phyloP scores from a whole-genome alignment of 2,888 invertebrate genomes.

The Chloroclystis v-ata region DNA sequence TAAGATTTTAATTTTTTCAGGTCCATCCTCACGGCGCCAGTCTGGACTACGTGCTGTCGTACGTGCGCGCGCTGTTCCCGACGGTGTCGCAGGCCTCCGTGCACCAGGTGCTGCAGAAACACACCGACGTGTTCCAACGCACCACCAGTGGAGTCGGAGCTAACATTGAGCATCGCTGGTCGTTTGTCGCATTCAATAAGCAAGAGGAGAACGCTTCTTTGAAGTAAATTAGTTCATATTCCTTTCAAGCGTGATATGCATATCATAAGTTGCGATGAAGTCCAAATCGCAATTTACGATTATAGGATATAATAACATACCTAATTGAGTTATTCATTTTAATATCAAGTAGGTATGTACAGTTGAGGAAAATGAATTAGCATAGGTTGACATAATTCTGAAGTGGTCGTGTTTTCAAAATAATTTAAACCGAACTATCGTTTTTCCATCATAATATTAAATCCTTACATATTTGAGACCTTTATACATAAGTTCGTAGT shows the following conservation, averaged over 20 bases:
- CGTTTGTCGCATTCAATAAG: conserved; percentile 83
- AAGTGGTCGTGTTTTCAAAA: too few species aligned
- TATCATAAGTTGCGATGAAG: conserved; percentile 33
- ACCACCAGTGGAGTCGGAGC: conserved; percentile 89
- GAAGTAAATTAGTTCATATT: conserved; percentile 11
- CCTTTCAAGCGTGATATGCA: conserved; percentile 23
- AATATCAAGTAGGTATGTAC: too few species aligned
- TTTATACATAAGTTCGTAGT: too few species aligned
- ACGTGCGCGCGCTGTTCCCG: conserved; percentile 89
- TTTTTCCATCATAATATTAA: too few species aligned
- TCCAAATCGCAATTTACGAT: too few species aligned
- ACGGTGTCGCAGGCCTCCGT: conserved; percentile 85
- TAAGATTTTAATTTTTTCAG: conserved; percentile 47
- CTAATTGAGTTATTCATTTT: too few species aligned
- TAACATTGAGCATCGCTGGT: conserved; percentile 91
- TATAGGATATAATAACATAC: too few species aligned
- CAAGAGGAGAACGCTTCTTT: conserved; percentile 24
- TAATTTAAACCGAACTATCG: too few species aligned
- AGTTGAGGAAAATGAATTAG: too few species aligned
- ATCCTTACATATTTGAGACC: too few species aligned
- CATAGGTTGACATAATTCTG: too few species aligned
- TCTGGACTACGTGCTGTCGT: conserved; percentile 93
- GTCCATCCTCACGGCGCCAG: conserved; percentile 96
- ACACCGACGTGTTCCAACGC: conserved; percentile 88
- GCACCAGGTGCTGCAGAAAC: conserved; percentile 86